Conservation (phyloP, 2,888 invertebrate species). For the Netelia inedita region DNA sequence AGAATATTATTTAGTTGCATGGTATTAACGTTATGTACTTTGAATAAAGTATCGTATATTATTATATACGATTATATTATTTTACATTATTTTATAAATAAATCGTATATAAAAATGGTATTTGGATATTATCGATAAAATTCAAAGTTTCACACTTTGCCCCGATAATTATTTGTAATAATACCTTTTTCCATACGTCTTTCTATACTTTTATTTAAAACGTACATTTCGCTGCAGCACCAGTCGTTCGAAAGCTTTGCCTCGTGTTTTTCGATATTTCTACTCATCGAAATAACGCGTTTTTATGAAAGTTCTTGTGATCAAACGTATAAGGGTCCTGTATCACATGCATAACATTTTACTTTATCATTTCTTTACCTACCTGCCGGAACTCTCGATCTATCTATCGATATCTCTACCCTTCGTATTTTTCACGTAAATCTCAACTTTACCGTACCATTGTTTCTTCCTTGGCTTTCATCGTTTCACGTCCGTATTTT, state of each 20-base stretch:
- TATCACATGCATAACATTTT: slow-evolving; percentile 2
- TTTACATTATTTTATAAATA: too few species aligned
- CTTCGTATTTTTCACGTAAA: slow-evolving; percentile 47
- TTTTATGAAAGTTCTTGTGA: not conserved
- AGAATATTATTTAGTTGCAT: too few species aligned
- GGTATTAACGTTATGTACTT: too few species aligned
- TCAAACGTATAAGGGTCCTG: not conserved
- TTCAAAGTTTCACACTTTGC: too few species aligned
- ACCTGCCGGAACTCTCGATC: slow-evolving; percentile 16
- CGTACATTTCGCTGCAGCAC: not conserved
- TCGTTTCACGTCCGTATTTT: slow-evolving; percentile 34
- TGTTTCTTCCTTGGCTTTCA: slow-evolving; percentile 45
- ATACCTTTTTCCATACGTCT: too few species aligned
- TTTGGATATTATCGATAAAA: too few species aligned
- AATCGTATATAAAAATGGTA: too few species aligned
- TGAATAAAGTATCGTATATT: too few species aligned
- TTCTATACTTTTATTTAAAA: too few species aligned
- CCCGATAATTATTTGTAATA: too few species aligned
- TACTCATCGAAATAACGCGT: not conserved
- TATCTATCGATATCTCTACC: slow-evolving; percentile 13
- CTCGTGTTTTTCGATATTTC: not conserved
- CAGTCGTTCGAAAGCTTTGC: not conserved
- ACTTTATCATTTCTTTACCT: not conserved
- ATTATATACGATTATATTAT: too few species aligned
- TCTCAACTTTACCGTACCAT: slow-evolving; percentile 51